These are phyloP conservation scores for Diabrotica undecimpunctata DNA, from an alignment of 1,140 invertebrate species.

Conservation along the genomic window DNA sequence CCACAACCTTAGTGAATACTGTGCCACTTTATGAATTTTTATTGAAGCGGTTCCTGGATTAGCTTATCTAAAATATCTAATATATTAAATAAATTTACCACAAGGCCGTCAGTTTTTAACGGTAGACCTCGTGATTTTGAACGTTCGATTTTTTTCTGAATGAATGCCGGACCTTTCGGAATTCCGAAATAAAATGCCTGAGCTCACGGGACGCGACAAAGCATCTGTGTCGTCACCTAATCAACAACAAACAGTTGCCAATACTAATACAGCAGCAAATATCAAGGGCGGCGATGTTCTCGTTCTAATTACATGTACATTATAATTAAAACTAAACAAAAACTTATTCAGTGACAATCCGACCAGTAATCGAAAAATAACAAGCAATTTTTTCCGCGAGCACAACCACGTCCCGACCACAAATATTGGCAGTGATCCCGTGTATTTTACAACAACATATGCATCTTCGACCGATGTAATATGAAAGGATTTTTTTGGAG, in stretches of 20 bases:
- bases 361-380: neutral
- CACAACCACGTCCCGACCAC: neutral
- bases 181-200: no score
- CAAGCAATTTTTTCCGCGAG: neutral
- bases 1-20: no score
- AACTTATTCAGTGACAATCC: neutral
- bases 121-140: no score
- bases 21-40: no score
- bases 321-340: constrained; percentile 3
- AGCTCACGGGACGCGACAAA: neutral
- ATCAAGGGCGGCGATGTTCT: constrained; percentile 22
- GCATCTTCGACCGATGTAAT: neutral
- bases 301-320: neutral
- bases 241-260: neutral
- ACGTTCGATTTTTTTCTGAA: no score
- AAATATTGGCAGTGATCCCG: constrained; percentile 23
- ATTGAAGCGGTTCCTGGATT: no score
- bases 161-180: no score
- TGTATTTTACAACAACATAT: constrained; percentile 5
- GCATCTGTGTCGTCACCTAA: neutral
- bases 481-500: constrained; percentile 14
- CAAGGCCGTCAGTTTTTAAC: no score
- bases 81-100: no score
- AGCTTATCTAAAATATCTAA: no score
- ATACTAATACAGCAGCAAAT: constrained; percentile 11